Evolutionary conservation across 2,888 invertebrate genomes (phyloP), one percentile per base, ranked within the genome.

Genomic region (Drosophila anceps): DNA sequence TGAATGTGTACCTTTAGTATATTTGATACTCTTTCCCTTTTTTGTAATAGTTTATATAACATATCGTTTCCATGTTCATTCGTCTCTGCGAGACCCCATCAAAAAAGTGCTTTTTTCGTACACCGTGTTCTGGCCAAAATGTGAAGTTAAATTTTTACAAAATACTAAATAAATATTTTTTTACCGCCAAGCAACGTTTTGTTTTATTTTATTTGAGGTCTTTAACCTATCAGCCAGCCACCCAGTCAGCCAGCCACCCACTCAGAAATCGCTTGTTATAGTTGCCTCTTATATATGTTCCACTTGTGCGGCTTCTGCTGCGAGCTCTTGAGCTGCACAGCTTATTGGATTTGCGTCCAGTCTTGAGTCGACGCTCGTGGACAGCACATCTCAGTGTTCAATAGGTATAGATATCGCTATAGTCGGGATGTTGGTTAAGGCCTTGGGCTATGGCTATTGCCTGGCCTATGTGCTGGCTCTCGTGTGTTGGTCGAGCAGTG

Each of bases 341-440:
- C 80, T 90, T 91, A 91, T 91, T 91, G 83, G 84, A 91, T 91
- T 91, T 89, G 76, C 53, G 67, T 29, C 37, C 72, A 91, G 91
- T 91, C 86, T 82, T 81, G 78, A 69, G 72, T 67, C 81, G 70
- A 72, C 88, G 77, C 69, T 81, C 68, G 76, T 72, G 75, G 65
- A 73, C 71, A 73, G 79, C 88, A 76, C 84, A 90, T 70, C 66
- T 70, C 66, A 44, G 63, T 39, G 66, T 57, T n/a, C 31, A 54
- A 39, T n/a, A 68, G n/a, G n/a, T 76, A 70, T 76, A 59, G 57
- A 54, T 43, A 51, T 12, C 12, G 24, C 46, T 48, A 50, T 18
- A n/a, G 46, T 48, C 39, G 44, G 54, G 15, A 84, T 86, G 84
- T 51, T 82, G 41, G 79, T 72, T 44, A 44, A 44, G 24, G 39